A percentile compares a stretch with the other conserved stretches of the same genome.
Conservation (phyloP, 2,797 vertebrate genomes). For the Vireo griseus region DNA sequence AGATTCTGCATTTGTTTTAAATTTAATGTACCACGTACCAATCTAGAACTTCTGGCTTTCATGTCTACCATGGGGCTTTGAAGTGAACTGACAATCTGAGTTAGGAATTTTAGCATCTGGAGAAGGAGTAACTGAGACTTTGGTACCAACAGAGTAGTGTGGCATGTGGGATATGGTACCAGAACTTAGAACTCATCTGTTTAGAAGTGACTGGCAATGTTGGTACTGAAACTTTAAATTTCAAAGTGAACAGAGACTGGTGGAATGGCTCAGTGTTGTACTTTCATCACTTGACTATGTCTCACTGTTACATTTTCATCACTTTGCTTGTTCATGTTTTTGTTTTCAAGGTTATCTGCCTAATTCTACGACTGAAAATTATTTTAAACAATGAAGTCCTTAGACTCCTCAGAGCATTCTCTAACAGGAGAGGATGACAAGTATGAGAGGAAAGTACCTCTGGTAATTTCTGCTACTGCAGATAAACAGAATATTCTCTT, state of each 20-base stretch:
- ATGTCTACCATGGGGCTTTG: neutral
- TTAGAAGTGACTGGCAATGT: neutral
- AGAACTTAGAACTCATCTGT: neutral
- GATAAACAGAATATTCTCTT: neutral
- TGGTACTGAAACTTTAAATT: neutral
- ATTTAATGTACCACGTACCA: neutral
- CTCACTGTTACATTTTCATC: neutral
- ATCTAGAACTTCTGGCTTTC: neutral
- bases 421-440: neutral
- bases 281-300: neutral
- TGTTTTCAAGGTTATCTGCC: constrained; percentile 8
- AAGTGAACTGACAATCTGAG: neutral
- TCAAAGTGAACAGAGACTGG: neutral
- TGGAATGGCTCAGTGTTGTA: neutral
- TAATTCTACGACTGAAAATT: neutral
- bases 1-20: neutral
- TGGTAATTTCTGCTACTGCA: neutral
- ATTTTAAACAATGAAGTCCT: neutral
- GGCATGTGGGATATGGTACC: neutral
- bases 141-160: neutral
- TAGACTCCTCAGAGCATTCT: neutral
- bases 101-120: neutral
- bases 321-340: neutral
- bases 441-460: neutral
- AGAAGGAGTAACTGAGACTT: neutral